phyloP scores from a whole-genome alignment of 2,797 vertebrate genomes.

The Calcarius lapponicus region DNA sequence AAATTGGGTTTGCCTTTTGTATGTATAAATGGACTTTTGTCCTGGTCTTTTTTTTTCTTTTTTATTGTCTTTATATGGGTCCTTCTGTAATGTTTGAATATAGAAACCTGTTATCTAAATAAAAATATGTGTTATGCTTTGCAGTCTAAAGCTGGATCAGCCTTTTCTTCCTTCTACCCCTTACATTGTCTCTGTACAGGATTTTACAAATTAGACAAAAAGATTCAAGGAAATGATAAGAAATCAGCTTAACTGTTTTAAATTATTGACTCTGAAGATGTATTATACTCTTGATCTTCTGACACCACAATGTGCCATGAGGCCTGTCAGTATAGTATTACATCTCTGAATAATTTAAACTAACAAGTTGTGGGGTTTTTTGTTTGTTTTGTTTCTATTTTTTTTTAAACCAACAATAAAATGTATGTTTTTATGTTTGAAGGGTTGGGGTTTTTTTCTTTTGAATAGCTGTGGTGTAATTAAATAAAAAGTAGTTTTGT shows the following conservation, averaged over 20 bases:
- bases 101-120: neutral
- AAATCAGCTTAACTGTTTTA: neutral
- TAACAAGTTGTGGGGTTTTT: neutral
- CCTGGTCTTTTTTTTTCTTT: too few relatives aligned
- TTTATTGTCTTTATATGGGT: neutral
- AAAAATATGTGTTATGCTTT: neutral
- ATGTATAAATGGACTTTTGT: too few relatives aligned
- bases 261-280: neutral
- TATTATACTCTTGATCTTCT: neutral
- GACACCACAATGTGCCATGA: neutral
- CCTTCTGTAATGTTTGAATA: neutral
- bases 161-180: neutral
- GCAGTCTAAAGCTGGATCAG: neutral
- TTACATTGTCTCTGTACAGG: neutral
- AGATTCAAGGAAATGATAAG: neutral
- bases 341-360: neutral
- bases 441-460: fast-evolving
- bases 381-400: neutral
- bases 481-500: neutral
- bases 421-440: neutral
- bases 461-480: neutral
- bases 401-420: neutral
- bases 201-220: neutral
- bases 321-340: neutral
- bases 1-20: too few relatives aligned